Conservation (phyloP, 2,113 vertebrate genomes). For the Alligator sinensis region DNA sequence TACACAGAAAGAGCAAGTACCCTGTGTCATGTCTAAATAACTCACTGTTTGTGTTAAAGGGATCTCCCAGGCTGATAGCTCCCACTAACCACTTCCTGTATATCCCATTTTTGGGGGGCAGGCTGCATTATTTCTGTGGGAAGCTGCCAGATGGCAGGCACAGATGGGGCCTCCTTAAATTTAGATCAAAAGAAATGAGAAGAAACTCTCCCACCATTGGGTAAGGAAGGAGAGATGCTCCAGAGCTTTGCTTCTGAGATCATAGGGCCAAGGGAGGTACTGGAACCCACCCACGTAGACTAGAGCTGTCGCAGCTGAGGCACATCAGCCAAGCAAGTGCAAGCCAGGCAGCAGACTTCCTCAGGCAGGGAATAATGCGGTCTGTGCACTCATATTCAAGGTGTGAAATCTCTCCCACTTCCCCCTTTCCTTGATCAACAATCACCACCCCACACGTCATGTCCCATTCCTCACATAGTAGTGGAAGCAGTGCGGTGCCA, state of each 20-base stretch:
- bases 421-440: background rate
- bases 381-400: background rate
- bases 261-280: background rate
- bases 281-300: background rate
- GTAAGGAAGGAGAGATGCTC: background rate
- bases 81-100: slow-evolving; percentile 18
- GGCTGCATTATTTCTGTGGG: background rate
- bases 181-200: background rate
- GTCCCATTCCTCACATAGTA: background rate
- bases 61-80: background rate
- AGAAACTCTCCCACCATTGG: fast-evolving
- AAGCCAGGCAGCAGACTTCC: fast-evolving
- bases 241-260: fast-evolving
- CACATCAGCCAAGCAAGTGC: background rate
- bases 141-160: slow-evolving; percentile 24
- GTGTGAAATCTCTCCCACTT: background rate
- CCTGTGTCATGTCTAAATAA: fast-evolving
- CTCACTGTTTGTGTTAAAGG: background rate
- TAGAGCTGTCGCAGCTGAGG: fast-evolving
- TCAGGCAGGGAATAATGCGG: fast-evolving
- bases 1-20: background rate
- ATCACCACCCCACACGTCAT: background rate
- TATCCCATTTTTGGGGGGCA: background rate
- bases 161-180: background rate
- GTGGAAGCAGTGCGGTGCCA: background rate